A percentile compares a stretch with the other conserved stretches of the same genome.
Evolutionary conservation across 2,888 invertebrate species (phyloP).

Genomic region (Trilocha varians): DNA sequence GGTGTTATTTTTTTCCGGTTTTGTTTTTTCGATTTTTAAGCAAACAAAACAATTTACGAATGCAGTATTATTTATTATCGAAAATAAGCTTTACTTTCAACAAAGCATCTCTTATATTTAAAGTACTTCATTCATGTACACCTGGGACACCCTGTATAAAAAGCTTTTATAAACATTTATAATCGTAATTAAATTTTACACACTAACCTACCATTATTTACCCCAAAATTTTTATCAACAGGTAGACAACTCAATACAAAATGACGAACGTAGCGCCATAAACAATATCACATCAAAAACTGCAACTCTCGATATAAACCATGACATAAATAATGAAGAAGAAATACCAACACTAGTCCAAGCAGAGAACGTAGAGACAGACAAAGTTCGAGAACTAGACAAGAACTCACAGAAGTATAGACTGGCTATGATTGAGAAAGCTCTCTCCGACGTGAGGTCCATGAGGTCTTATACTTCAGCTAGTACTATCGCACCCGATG

Average conservation of each 20-base stretch:
- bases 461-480: constrained; percentile 77
- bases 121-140: too few species aligned
- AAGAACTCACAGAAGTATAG: constrained; percentile 72
- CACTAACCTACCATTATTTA: background rate
- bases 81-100: too few species aligned
- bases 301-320: constrained; percentile 22
- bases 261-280: constrained; percentile 36
- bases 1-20: too few species aligned
- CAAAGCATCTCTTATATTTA: too few species aligned
- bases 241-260: constrained; percentile 55
- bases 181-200: background rate
- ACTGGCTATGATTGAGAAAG: constrained; percentile 72
- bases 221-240: constrained; percentile 13
- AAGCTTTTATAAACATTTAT: too few species aligned
- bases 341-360: constrained; percentile 33
- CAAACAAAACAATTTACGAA: too few species aligned
- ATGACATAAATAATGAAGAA: constrained; percentile 19
- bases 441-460: constrained; percentile 70
- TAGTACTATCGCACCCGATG: constrained; percentile 88
- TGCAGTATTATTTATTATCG: too few species aligned
- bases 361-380: constrained; percentile 6
- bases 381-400: constrained; percentile 34
- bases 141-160: too few species aligned
- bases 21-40: too few species aligned
- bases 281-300: constrained; percentile 27